These are phyloP conservation scores for Prenolepis imparis DNA, from an alignment of 2,888 invertebrate species.

Conservation along the genomic window DNA sequence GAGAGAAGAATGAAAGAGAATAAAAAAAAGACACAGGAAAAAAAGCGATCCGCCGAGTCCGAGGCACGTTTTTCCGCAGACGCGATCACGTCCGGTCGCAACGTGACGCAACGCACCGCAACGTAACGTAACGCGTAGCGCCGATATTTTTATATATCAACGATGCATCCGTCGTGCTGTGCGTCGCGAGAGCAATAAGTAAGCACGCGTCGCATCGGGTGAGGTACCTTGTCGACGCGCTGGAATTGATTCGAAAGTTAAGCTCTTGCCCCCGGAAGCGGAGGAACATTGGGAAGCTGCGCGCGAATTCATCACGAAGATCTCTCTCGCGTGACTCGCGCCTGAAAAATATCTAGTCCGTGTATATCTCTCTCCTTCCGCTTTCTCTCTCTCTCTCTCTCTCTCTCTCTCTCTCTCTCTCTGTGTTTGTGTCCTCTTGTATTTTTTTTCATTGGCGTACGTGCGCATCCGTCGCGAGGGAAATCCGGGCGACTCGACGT, in stretches of 20 bases:
- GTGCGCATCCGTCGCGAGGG: conserved; percentile 18
- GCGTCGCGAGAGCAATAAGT: conserved; percentile 51
- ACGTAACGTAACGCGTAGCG: not conserved
- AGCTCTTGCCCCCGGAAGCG: conserved; percentile 42
- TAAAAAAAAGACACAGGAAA: not conserved
- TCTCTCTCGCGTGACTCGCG: conserved; percentile 48
- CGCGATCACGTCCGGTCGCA: conserved; percentile 23
- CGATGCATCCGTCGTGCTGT: conserved; percentile 5
- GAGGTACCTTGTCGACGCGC: conserved; percentile 52
- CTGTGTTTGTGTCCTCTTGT: conserved; percentile 5
- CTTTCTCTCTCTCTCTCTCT: not conserved
- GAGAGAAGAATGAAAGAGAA: not conserved
- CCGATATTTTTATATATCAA: conserved; percentile 40
- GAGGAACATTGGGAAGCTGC: conserved; percentile 51
- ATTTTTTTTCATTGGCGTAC: conserved; percentile 30
- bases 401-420: not conserved
- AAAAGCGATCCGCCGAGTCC: conserved; percentile 32
- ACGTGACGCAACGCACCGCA: conserved; percentile 7
- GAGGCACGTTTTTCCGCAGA: conserved; percentile 26
- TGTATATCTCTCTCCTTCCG: conserved; percentile 16
- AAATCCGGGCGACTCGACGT: conserved; percentile 23
- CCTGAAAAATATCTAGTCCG: conserved; percentile 39
- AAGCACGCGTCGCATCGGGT: conserved; percentile 57
- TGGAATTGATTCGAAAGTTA: conserved; percentile 66
- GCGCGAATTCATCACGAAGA: conserved; percentile 63